Evolutionary conservation across 2,888 invertebrate genomes (phyloP).

Genomic region (Sinotaia quadrata): DNA sequence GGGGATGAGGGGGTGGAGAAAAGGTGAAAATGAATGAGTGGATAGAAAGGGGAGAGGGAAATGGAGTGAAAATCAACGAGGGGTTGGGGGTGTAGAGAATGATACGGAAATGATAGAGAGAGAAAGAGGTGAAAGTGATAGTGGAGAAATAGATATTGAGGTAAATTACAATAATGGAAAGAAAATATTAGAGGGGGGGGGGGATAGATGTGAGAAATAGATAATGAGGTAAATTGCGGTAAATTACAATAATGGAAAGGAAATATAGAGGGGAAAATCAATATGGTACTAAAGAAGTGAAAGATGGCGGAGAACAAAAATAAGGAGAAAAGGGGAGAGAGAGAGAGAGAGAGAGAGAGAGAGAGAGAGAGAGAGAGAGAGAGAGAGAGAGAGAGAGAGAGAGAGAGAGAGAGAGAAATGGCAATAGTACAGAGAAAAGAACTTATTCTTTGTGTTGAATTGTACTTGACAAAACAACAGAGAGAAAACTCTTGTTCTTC

Average conservation of each 20-base stretch:
- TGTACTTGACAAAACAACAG: no score
- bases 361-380: conserved; percentile 14
- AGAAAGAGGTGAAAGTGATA: background rate
- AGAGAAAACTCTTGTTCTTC: no score
- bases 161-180: no score
- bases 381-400: conserved; percentile 14
- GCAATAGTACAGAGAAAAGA: no score
- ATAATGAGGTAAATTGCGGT: no score
- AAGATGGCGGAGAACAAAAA: background rate
- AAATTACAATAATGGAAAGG: no score
- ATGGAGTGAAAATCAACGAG: background rate
- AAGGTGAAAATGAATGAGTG: background rate
- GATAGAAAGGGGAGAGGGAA: background rate
- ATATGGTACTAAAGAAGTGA: no score
- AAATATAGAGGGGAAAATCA: no score
- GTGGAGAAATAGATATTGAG: no score
- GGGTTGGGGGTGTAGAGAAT: background rate
- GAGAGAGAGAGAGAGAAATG: conserved; percentile 12
- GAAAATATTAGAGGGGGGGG: no score
- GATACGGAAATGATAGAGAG: background rate
- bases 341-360: background rate
- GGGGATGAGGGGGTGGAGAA: background rate
- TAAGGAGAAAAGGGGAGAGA: background rate
- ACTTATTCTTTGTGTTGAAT: no score
- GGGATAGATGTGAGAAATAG: no score